Evolutionary conservation across 2,113 vertebrate species (phyloP), one percentile per base, ranked within the genome.

Genomic region (Xiphophorus maculatus): DNA sequence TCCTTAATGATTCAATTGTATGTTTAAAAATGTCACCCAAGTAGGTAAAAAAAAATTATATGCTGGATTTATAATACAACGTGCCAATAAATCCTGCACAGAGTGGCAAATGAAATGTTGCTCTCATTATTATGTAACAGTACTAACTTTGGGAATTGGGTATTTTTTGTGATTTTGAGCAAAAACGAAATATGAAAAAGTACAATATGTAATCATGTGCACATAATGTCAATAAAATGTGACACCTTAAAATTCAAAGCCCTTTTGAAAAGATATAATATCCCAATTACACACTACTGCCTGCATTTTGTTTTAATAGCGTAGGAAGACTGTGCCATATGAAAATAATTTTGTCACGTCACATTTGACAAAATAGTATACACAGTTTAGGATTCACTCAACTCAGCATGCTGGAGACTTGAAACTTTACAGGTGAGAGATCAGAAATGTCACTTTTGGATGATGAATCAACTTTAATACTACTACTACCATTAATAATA

Each of bases 1-100:
- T 27, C 19, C 64, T 68, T 63, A 25, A 14, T 29, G 27, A 44
- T 37, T 65, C 48, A 76, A 3, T 25, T 14, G 25, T 54, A 54
- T 44, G 35, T 70, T 69, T 64, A 40, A 37, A 65, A 61, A 37
- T 32, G 6, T 25, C 4, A 44, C 4, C 65, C 3, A 29, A 28
- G 61, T 44, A 61, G 58, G 11, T 61, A 22, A 15, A 62, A 72
- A 72, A 54, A 74, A 8, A 42, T 67, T 69, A 74, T 30, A 33
- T 17, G 40, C 32, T 33, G 19, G 17, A 35, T 68, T 51, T 67
- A 54, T 66, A 14, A 44, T 61, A 17, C 3, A 63, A 63, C 61
- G 22, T 25, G 32, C 65, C 63, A 3, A 65, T 63, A 77, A 66
- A 87, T 40, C 65, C 37, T 40, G n/a, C 54, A 63, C 37, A 42